A percentile compares a stretch with the other conserved stretches of the same genome.
phyloP scores from a whole-genome alignment of 2,888 invertebrate genomes.

The Amphiduros pacificus region DNA sequence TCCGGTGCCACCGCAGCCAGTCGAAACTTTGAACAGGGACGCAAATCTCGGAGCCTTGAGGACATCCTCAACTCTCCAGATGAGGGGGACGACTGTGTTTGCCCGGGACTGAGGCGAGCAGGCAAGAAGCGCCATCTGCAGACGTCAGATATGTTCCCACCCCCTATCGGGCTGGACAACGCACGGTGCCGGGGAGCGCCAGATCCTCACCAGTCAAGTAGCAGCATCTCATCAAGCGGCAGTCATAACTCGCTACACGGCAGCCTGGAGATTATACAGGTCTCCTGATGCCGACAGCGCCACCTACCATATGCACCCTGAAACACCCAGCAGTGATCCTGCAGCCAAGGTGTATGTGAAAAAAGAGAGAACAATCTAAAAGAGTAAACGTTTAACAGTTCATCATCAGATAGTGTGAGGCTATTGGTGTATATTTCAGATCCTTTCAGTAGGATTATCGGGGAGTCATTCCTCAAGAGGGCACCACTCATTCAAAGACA shows the following conservation, averaged over 20 bases:
- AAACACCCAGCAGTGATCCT: too few relatives aligned
- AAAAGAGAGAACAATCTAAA: too few relatives aligned
- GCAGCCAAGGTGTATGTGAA: too few relatives aligned
- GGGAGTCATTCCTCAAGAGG: too few relatives aligned
- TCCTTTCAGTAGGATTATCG: too few relatives aligned
- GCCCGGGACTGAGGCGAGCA: background rate
- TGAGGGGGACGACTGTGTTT: constrained; percentile 27
- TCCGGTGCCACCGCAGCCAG: constrained; percentile 8
- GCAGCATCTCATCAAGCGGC: constrained; percentile 56
- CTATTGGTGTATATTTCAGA: too few relatives aligned
- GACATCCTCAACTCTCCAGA: constrained; percentile 50
- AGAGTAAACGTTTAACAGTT: too few relatives aligned
- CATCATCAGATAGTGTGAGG: too few relatives aligned
- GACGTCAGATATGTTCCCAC: constrained; percentile 40
- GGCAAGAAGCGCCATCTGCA: constrained; percentile 3
- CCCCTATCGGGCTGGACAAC: constrained; percentile 40
- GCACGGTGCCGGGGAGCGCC: constrained; percentile 41
- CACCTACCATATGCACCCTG: too few relatives aligned
- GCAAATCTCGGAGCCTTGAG: constrained; percentile 56
- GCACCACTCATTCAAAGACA: too few relatives aligned
- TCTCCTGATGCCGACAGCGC: constrained; percentile 52
- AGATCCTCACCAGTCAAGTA: constrained; percentile 53
- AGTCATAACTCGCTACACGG: constrained; percentile 55
- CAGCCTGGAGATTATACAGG: constrained; percentile 56
- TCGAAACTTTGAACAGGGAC: constrained; percentile 28